A percentile compares a stretch with the other conserved stretches of the same genome.
These are phyloP conservation scores for Melinaea marsaeus DNA, from an alignment of 2,888 invertebrate genomes.

Conservation along the genomic window DNA sequence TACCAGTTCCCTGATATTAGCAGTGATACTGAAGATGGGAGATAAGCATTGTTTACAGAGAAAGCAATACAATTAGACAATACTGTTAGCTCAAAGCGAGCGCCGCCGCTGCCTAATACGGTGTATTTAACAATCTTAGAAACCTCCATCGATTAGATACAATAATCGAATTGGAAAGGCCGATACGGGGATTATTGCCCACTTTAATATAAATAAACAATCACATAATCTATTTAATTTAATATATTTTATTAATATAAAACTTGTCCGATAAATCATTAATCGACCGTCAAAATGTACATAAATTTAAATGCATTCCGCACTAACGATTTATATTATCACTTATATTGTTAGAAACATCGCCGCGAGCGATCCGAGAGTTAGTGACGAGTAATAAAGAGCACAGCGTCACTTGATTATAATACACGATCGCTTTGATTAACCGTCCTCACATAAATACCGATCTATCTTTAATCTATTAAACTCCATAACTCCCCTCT, in stretches of 20 bases:
- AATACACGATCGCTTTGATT: constrained; percentile 36
- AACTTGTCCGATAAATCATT: background rate
- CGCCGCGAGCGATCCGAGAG: constrained; percentile 24
- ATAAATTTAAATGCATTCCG: constrained; percentile 7
- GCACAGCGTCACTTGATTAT: constrained; percentile 34
- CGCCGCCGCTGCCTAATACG: constrained; percentile 31
- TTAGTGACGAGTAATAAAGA: constrained; percentile 27
- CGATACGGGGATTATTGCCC: constrained; percentile 23
- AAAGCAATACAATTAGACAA: constrained; percentile 36
- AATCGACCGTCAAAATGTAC: background rate
- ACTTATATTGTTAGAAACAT: constrained; percentile 25
- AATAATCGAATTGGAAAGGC: constrained; percentile 27
- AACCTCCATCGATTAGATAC: constrained; percentile 30
- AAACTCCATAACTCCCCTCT: background rate
- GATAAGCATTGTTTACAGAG: constrained; percentile 37
- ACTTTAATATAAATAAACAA: background rate
- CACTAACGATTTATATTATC: constrained; percentile 28
- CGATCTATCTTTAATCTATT: constrained; percentile 13
- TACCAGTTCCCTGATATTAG: constrained; percentile 16
- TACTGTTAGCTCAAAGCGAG: constrained; percentile 28
- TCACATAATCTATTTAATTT: background rate
- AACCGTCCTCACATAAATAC: constrained; percentile 26
- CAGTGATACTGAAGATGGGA: constrained; percentile 29
- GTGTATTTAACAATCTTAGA: constrained; percentile 27
- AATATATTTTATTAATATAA: background rate